Evolutionary conservation across 2,797 vertebrate genomes (phyloP).

Genomic region (Ispidina picta): DNA sequence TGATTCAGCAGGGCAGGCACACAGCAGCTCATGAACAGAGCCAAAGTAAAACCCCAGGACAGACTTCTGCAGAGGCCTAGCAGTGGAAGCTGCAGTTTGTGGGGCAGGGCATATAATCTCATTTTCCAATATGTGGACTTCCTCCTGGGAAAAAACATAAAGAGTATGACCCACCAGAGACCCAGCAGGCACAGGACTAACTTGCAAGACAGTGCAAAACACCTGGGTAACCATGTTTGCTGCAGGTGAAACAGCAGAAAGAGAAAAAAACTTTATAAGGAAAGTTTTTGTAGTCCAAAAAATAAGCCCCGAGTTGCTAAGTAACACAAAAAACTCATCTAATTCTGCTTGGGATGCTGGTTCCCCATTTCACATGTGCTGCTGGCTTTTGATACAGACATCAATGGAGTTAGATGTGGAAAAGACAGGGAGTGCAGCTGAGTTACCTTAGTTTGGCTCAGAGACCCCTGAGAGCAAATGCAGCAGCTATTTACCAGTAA

Average conservation of each 20-base stretch:
- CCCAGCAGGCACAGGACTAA: neutral
- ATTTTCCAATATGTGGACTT: neutral
- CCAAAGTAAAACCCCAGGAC: neutral
- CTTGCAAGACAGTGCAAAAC: neutral
- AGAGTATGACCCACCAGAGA: neutral
- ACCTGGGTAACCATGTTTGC: neutral
- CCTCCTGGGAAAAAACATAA: neutral
- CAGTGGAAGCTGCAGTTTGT: neutral
- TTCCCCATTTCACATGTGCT: accelerated
- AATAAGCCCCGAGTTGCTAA: neutral
- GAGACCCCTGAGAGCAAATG: accelerated
- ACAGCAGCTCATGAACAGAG: neutral
- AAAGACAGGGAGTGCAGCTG: neutral
- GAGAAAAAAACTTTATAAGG: neutral
- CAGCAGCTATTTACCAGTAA: neutral
- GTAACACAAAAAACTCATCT: neutral
- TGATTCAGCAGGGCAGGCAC: neutral
- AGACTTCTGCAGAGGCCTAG: neutral
- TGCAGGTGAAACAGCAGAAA: neutral
- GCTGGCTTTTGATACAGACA: neutral
- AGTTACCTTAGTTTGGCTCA: neutral
- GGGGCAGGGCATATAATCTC: neutral
- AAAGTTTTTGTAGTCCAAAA: neutral
- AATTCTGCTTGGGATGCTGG: neutral
- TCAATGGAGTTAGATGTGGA: neutral